A percentile compares a stretch with the other conserved stretches of the same genome.
Conservation (phyloP, 2,113 vertebrate genomes). For the Bos javanicus region DNA sequence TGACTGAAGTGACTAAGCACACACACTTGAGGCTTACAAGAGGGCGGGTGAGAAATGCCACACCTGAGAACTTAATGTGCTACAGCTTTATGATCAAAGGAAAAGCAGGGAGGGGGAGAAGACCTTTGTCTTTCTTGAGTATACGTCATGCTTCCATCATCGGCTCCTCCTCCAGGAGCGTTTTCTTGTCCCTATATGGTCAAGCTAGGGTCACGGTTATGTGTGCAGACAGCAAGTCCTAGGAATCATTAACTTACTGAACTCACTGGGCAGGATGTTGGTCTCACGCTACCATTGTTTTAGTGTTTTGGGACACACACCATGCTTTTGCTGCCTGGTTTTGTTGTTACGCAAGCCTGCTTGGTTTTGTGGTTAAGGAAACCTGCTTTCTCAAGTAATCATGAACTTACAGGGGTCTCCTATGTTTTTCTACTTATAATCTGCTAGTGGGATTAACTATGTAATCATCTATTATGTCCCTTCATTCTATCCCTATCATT, state of each 20-base stretch:
- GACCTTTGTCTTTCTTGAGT: background rate
- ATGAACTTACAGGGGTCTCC: background rate
- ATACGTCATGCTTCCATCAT: background rate
- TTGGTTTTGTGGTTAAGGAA: background rate
- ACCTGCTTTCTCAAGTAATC: background rate
- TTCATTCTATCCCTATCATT: background rate
- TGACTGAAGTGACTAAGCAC: background rate
- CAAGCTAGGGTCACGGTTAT: background rate
- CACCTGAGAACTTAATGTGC: background rate
- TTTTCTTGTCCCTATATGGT: background rate
- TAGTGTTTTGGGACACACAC: accelerated
- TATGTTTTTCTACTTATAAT: background rate
- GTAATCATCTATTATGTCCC: background rate
- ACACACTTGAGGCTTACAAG: background rate
- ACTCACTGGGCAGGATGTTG: background rate
- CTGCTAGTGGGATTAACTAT: background rate
- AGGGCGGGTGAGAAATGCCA: background rate
- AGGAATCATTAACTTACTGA: background rate
- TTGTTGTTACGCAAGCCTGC: background rate
- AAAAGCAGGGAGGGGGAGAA: background rate
- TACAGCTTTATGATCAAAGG: background rate
- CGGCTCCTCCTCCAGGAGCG: background rate
- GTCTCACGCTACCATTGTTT: background rate
- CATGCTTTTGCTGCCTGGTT: background rate
- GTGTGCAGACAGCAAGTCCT: background rate